phyloP scores from a whole-genome alignment of 1,140 invertebrate species.

The Hesperophylax magnus region DNA sequence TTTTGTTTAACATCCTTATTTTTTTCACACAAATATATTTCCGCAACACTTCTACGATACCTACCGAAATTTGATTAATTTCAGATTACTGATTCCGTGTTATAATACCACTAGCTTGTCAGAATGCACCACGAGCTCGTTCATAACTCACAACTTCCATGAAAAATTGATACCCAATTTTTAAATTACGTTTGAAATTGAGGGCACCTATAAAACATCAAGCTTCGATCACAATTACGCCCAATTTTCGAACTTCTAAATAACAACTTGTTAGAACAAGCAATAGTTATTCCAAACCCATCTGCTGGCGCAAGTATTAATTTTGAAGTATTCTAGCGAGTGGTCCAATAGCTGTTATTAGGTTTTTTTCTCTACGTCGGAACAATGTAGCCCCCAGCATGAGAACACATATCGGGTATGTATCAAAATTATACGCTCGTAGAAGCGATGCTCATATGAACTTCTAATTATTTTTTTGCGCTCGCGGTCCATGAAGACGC shows the following conservation, averaged over 20 bases:
- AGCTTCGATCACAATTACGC: constrained; percentile 12
- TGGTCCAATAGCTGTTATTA: constrained; percentile 32
- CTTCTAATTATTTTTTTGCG: constrained; percentile 41
- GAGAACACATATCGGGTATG: background rate
- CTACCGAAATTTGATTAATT: background rate
- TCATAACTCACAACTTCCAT: background rate
- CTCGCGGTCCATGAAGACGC: background rate
- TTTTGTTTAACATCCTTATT: too few relatives aligned
- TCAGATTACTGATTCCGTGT: background rate
- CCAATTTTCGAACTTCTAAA: constrained; percentile 4
- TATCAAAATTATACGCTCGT: constrained; percentile 39
- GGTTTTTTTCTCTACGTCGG: constrained; percentile 25
- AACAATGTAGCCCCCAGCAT: constrained; percentile 37
- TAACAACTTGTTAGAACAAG: constrained; percentile 32
- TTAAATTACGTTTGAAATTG: background rate
- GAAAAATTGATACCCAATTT: background rate
- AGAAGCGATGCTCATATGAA: constrained; percentile 18
- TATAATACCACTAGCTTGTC: background rate
- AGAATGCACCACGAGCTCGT: background rate
- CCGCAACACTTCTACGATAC: background rate
- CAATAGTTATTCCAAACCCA: constrained; percentile 7
- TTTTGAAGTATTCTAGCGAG: constrained; percentile 23
- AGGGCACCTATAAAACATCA: background rate
- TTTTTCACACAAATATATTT: background rate
- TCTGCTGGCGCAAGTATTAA: constrained; percentile 39